Conservation (phyloP, 2,888 invertebrate species). For the Diarsia brunnea region DNA sequence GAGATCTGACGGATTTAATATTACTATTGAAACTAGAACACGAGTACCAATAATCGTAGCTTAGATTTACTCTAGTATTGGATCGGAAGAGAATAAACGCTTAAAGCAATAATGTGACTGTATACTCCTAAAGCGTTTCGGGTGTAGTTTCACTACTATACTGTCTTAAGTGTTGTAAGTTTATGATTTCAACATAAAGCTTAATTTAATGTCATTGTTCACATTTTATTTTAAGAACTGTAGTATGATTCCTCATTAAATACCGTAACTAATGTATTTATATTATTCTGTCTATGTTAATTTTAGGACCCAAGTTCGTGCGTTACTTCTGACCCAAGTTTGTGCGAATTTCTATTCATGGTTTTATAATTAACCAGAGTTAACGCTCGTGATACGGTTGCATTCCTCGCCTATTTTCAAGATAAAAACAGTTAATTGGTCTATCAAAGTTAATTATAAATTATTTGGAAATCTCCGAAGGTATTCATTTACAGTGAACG, state of each 20-base stretch:
- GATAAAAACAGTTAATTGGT: neutral
- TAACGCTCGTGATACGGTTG: neutral
- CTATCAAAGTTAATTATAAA: neutral
- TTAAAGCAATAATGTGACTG: neutral
- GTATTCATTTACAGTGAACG: neutral
- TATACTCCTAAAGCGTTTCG: neutral
- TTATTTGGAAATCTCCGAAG: neutral
- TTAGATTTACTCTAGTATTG: constrained; percentile 3
- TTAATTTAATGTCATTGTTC: neutral
- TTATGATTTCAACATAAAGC: neutral
- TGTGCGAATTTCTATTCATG: neutral
- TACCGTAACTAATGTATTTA: neutral
- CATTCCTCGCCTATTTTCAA: neutral
- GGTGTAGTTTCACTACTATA: neutral
- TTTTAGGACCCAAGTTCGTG: no score
- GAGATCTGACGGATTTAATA: constrained; percentile 93
- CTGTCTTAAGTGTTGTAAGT: neutral
- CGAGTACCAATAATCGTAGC: constrained; percentile 68
- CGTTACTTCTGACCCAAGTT: no score
- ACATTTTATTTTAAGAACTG: neutral
- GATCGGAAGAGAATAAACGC: neutral
- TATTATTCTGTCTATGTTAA: no score
- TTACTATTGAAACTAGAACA: constrained; percentile 92
- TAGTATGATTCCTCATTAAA: neutral
- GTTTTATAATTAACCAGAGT: neutral